These are phyloP conservation scores for Lithobius niger DNA, from an alignment of 1,140 invertebrate species.

Conservation along the genomic window DNA sequence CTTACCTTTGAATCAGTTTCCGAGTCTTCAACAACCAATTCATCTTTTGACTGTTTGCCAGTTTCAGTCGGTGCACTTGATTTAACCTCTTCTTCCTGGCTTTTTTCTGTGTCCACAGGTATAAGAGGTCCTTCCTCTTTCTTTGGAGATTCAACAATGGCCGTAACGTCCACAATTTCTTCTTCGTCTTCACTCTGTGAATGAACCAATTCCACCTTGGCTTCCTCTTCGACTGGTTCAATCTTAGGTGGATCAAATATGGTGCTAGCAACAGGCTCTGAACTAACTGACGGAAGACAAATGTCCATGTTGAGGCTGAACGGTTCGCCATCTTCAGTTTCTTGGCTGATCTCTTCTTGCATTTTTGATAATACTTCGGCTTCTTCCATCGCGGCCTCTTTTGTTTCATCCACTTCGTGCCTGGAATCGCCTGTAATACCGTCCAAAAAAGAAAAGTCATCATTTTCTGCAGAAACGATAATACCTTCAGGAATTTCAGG, in stretches of 20 bases:
- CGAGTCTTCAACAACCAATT: constrained; percentile 19
- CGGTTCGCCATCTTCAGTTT: constrained; percentile 29
- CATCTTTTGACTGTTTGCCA: no score
- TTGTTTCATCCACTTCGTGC: constrained; percentile 16
- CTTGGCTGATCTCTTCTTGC: constrained; percentile 21
- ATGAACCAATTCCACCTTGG: background rate
- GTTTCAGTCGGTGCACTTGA: no score
- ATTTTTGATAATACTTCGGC: constrained; percentile 10
- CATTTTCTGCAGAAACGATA: no score
- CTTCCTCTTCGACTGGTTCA: no score
- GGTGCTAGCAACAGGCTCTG: no score
- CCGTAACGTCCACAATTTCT: background rate
- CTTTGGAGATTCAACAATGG: constrained; percentile 19
- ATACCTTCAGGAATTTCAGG: no score
- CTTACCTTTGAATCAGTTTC: constrained; percentile 19
- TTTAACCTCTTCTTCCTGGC: constrained; percentile 22
- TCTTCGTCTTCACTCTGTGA: constrained; percentile 11
- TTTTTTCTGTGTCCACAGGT: constrained; percentile 22
- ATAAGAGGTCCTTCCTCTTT: constrained; percentile 30
- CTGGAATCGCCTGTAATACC: no score
- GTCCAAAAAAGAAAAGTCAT: no score
- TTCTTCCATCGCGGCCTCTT: constrained; percentile 14
- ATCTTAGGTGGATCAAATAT: no score
- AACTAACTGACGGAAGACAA: no score
- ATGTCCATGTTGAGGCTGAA: no score